A percentile compares a stretch with the other conserved stretches of the same genome.
These are phyloP conservation scores for Picathartes gymnocephalus DNA, from an alignment of 2,113 vertebrate species.

Conservation along the genomic window DNA sequence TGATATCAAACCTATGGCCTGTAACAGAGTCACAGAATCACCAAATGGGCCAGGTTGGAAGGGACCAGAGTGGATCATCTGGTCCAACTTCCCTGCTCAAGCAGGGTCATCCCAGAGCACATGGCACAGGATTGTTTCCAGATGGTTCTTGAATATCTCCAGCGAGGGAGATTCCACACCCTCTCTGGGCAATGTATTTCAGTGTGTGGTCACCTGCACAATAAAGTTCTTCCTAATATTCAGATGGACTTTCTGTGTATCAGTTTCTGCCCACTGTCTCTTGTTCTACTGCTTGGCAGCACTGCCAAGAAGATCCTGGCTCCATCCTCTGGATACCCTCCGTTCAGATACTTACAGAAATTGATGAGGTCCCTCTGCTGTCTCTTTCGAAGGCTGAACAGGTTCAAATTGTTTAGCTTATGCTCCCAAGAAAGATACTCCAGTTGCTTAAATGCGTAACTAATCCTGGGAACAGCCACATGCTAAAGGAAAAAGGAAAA, in stretches of 20 bases:
- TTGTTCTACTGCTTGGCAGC: not conserved
- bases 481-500: not conserved
- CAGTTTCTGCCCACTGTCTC: not conserved
- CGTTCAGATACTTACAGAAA: not conserved
- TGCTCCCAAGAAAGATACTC: not conserved
- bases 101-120: not conserved
- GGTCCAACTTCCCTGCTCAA: not conserved
- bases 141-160: not conserved
- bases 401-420: not conserved
- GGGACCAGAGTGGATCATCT: not conserved
- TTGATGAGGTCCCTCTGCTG: not conserved
- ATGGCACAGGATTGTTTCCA: not conserved
- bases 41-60: not conserved
- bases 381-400: not conserved
- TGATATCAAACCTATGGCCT: not conserved
- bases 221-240: not conserved
- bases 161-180: not conserved
- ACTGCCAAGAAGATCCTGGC: not conserved
- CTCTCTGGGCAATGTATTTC: not conserved
- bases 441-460: not conserved
- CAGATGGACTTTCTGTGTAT: not conserved
- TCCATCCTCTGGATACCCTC: not conserved
- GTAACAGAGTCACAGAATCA: not conserved
- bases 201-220: too few relatives aligned
- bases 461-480: not conserved